Evolutionary conservation across 2,888 invertebrate genomes (phyloP).

Genomic region (Phragmatobia fuliginosa): DNA sequence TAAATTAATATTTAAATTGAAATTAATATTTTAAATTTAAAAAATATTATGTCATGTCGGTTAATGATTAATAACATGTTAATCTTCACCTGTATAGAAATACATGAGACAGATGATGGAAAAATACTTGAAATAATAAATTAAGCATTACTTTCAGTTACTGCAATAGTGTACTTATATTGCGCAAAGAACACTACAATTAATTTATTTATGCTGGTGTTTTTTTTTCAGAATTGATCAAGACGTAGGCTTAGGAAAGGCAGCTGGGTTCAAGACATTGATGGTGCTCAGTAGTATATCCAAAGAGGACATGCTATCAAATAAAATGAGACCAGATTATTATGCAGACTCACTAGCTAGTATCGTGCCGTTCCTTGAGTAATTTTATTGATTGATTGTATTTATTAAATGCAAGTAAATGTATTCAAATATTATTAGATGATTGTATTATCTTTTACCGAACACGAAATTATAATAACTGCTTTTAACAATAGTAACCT

Average conservation of each 20-base stretch:
- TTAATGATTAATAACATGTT: too few relatives aligned
- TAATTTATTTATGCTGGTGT: too few relatives aligned
- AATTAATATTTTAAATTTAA: too few relatives aligned
- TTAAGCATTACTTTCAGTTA: too few relatives aligned
- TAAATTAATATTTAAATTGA: too few relatives aligned
- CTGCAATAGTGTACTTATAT: too few relatives aligned
- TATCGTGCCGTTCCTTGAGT: slow-evolving; percentile 57
- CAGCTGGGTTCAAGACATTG: slow-evolving; percentile 90
- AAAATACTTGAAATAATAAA: too few relatives aligned
- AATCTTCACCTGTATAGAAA: too few relatives aligned
- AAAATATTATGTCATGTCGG: too few relatives aligned
- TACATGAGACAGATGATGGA: too few relatives aligned
- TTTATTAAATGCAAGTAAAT: background rate
- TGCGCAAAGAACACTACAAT: background rate
- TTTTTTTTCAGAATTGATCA: slow-evolving; percentile 88
- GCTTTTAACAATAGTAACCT: too few relatives aligned
- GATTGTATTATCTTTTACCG: background rate
- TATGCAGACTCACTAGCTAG: slow-evolving; percentile 73
- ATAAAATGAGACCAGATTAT: slow-evolving; percentile 81
- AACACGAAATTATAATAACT: background rate
- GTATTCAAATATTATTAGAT: background rate
- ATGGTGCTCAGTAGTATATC: slow-evolving; percentile 88
- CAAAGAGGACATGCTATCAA: slow-evolving; percentile 81
- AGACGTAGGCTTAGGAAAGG: slow-evolving; percentile 91
- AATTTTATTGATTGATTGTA: background rate